These are phyloP conservation scores for Drosophila willistoni DNA, from an alignment of 1,140 invertebrate species.

Conservation along the genomic window DNA sequence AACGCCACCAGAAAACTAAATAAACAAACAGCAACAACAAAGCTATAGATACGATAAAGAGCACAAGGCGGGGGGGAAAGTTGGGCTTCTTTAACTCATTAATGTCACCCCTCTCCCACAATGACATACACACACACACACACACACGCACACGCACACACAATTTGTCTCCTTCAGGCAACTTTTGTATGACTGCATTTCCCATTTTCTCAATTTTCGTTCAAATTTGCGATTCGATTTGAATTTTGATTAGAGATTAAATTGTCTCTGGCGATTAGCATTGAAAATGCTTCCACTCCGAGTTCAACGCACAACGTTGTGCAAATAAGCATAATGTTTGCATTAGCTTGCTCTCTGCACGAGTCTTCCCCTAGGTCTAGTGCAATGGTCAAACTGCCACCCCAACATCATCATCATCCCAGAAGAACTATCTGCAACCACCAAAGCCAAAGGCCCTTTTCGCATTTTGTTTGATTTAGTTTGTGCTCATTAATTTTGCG, in stretches of 20 bases:
- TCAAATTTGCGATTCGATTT: conserved; percentile 69
- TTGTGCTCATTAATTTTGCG: conserved; percentile 78
- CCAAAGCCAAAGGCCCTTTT: conserved; percentile 52
- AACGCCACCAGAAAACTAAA: conserved; percentile 41
- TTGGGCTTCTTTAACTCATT: background rate
- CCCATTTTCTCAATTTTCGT: conserved; percentile 43
- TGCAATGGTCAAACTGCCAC: conserved; percentile 46
- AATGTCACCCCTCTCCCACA: background rate
- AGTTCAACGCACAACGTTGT: conserved; percentile 44
- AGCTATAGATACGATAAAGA: background rate
- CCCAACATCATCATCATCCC: conserved; percentile 22
- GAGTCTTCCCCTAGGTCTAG: background rate
- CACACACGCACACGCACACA: background rate
- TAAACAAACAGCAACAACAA: conserved; percentile 53
- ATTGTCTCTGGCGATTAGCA: conserved; percentile 79
- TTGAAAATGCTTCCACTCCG: conserved; percentile 50
- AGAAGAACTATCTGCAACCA: conserved; percentile 22
- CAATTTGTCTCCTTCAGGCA: conserved; percentile 23
- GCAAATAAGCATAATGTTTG: conserved; percentile 79
- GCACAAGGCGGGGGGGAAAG: conserved; percentile 17
- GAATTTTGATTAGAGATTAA: conserved; percentile 82
- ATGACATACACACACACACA: background rate
- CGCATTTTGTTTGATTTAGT: conserved; percentile 74
- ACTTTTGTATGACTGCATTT: conserved; percentile 33
- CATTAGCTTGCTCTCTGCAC: conserved; percentile 51